These are phyloP conservation scores for Drosophila nigrodunni DNA, from an alignment of 1,140 invertebrate species.

Conservation along the genomic window DNA sequence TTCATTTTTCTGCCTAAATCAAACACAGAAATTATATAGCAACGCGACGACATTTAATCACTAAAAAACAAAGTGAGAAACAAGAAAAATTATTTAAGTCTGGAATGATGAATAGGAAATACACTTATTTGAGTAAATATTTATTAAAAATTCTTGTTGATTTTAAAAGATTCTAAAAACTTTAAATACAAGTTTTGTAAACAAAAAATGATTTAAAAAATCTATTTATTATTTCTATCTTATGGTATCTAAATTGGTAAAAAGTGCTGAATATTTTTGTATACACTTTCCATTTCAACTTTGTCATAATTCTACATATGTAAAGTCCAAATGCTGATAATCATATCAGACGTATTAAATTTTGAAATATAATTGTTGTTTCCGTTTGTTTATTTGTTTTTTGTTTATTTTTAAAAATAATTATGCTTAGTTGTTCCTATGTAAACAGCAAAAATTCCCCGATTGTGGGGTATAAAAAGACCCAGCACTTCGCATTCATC, in stretches of 20 bases:
- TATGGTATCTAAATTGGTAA: no score
- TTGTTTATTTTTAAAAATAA: slow-evolving; percentile 28
- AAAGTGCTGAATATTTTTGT: no score
- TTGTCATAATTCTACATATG: neutral
- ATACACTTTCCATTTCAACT: neutral
- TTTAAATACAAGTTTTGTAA: no score
- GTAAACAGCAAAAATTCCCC: neutral
- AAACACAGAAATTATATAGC: neutral
- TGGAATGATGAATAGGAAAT: neutral
- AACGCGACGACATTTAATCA: no score
- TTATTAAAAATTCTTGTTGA: neutral
- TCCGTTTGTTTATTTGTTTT: slow-evolving; percentile 19
- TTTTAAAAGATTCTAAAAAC: no score
- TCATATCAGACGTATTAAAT: neutral
- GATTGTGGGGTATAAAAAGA: slow-evolving; percentile 40
- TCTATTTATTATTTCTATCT: no score
- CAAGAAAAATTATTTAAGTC: neutral
- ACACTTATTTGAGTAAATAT: neutral
- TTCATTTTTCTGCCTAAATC: neutral
- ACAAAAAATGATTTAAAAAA: no score
- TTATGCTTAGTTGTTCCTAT: neutral
- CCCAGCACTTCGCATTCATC: neutral
- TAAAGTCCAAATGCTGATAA: slow-evolving; percentile 9
- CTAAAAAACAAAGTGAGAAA: neutral
- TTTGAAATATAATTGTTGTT: slow-evolving; percentile 8